Conservation (phyloP, 2,113 vertebrate species). For the Tragelaphus scriptus region DNA sequence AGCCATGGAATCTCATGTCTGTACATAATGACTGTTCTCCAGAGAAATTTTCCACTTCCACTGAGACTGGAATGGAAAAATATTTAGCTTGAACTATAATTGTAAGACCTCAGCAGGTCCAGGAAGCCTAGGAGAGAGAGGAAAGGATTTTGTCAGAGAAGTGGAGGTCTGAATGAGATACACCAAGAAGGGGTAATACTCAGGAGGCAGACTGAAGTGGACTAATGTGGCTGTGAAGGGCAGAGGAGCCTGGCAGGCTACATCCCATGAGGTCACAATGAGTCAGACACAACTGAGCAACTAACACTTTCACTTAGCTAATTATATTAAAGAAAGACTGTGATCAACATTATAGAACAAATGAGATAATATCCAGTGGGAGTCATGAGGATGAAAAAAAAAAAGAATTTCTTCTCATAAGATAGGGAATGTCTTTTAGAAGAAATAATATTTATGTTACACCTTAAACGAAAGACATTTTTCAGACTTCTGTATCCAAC, state of each 20-base stretch:
- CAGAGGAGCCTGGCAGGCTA: background rate
- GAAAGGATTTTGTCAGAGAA: background rate
- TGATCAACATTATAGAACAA: background rate
- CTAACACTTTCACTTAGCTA: background rate
- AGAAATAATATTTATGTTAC: background rate
- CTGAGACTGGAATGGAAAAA: constrained; percentile 39
- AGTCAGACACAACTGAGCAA: background rate
- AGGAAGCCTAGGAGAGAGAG: background rate
- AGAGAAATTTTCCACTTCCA: constrained; percentile 41
- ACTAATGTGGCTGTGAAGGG: background rate
- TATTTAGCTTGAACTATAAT: constrained; percentile 12
- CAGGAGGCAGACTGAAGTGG: background rate
- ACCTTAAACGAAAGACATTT: background rate
- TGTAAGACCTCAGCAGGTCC: constrained; percentile 24
- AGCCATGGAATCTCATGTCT: constrained; percentile 28
- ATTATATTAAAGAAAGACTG: background rate
- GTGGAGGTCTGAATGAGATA: background rate
- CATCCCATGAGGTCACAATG: background rate
- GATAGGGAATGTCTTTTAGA: background rate
- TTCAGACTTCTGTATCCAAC: background rate
- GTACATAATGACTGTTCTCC: constrained; percentile 28
- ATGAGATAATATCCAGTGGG: background rate
- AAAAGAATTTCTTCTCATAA: background rate
- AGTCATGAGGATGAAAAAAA: background rate
- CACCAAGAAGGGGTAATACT: background rate